Conservation (phyloP, 2,113 vertebrate species). For the Nestor notabilis region DNA sequence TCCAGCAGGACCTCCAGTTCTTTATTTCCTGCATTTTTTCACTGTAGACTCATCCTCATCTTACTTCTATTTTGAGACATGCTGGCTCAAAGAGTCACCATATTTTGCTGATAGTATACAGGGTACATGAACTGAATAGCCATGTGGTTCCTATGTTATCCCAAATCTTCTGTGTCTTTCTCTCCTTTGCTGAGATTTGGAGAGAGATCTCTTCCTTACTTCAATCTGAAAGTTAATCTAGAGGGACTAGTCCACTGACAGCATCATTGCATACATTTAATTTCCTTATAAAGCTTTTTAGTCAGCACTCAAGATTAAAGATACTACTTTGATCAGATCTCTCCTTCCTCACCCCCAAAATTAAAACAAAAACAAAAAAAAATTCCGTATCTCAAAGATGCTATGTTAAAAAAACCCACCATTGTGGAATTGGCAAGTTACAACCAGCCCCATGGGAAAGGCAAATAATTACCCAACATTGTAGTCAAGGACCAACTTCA, state of each 20-base stretch:
- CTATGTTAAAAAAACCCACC: not conserved
- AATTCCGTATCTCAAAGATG: not conserved
- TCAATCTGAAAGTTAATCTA: not conserved
- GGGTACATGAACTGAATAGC: not conserved
- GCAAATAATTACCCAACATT: not conserved
- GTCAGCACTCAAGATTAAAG: not conserved
- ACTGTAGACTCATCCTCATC: not conserved
- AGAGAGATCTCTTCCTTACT: not conserved
- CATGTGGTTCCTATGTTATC: rapidly evolving
- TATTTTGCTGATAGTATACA: not conserved
- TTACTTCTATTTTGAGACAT: not conserved
- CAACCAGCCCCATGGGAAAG: not conserved
- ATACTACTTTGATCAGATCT: not conserved
- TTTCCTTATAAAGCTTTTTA: not conserved
- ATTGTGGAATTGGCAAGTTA: not conserved
- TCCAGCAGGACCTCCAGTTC: not conserved
- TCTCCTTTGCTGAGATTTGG: not conserved
- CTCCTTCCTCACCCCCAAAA: not conserved
- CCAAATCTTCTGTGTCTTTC: not conserved
- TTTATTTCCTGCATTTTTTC: not conserved
- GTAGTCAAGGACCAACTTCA: not conserved
- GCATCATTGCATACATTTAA: not conserved
- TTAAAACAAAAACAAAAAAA: not conserved
- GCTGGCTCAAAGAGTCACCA: not conserved
- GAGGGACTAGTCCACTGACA: not conserved